A percentile compares a stretch with the other conserved stretches of the same genome.
These are phyloP conservation scores for Cardiocondyla obscurior DNA, from an alignment of 1,140 invertebrate species.

Conservation along the genomic window DNA sequence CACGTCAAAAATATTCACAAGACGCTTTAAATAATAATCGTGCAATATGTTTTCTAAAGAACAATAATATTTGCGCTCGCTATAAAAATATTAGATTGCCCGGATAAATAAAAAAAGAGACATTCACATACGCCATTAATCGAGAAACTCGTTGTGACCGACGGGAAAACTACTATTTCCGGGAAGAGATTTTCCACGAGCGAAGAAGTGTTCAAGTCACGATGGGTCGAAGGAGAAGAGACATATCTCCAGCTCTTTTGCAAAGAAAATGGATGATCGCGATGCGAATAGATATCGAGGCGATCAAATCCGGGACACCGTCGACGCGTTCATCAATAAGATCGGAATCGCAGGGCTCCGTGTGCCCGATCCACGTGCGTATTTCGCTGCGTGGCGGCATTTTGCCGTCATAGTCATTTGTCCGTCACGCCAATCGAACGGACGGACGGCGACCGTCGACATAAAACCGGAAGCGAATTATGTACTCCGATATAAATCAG, in stretches of 20 bases:
- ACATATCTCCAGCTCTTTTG: background rate
- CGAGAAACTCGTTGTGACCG: background rate
- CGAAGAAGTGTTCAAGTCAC: conserved; percentile 42
- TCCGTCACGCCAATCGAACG: conserved; percentile 20
- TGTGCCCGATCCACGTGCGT: conserved; percentile 22
- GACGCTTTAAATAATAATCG: background rate
- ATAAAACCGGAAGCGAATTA: conserved; percentile 53
- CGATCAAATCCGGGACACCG: conserved; percentile 39
- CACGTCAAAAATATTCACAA: background rate
- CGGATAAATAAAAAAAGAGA: background rate
- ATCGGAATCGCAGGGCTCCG: conserved; percentile 13
- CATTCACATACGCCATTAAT: conserved; percentile 6
- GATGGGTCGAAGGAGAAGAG: background rate
- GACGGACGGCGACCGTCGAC: conserved; percentile 15
- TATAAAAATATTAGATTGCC: background rate
- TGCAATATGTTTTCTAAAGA: background rate
- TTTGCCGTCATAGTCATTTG: conserved; percentile 42
- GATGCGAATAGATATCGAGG: conserved; percentile 49
- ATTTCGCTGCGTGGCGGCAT: conserved; percentile 20
- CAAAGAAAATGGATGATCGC: conserved; percentile 54
- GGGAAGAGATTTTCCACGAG: conserved; percentile 3
- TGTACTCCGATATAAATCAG: conserved; percentile 53
- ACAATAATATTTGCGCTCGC: background rate
- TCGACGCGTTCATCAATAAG: conserved; percentile 49
- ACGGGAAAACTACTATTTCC: background rate